Conservation (phyloP, 2,888 invertebrate genomes). For the Panorpa germanica region DNA sequence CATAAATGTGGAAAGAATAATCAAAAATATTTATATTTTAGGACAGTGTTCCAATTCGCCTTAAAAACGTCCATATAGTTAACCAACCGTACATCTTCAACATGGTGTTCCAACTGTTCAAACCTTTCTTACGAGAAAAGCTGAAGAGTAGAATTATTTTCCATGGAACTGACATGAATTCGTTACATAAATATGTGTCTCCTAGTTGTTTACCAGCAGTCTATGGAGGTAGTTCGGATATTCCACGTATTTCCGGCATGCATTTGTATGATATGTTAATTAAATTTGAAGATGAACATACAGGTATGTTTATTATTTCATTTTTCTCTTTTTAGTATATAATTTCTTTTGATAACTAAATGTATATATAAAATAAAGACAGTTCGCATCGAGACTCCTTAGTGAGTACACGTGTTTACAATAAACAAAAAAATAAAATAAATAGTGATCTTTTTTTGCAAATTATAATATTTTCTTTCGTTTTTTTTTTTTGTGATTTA, state of each 20-base stretch:
- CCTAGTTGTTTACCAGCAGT: conserved; percentile 49
- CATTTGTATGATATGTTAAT: conserved; percentile 47
- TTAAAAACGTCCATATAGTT: conserved; percentile 75
- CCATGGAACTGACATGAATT: conserved; percentile 56
- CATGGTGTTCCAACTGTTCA: conserved; percentile 73
- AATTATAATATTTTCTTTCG: no score
- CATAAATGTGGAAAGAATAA: no score
- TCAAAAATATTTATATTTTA: conserved; percentile 6
- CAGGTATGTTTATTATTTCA: no score
- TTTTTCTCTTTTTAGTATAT: no score
- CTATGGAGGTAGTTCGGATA: conserved; percentile 54
- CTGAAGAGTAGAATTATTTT: conserved; percentile 61
- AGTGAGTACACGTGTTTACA: no score
- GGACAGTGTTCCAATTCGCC: conserved; percentile 68
- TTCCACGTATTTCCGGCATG: conserved; percentile 42
- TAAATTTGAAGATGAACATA: conserved; percentile 45
- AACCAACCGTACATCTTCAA: conserved; percentile 85
- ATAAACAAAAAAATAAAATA: no score
- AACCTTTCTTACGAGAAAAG: conserved; percentile 78
- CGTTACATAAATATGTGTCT: conserved; percentile 50
- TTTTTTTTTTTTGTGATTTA: no score
- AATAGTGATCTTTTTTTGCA: no score
- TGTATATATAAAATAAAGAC: no score
- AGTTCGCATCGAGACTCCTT: no score
- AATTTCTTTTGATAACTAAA: no score